Evolutionary conservation across 1,140 invertebrate species (phyloP).

Genomic region (Saccostrea cuccullata): DNA sequence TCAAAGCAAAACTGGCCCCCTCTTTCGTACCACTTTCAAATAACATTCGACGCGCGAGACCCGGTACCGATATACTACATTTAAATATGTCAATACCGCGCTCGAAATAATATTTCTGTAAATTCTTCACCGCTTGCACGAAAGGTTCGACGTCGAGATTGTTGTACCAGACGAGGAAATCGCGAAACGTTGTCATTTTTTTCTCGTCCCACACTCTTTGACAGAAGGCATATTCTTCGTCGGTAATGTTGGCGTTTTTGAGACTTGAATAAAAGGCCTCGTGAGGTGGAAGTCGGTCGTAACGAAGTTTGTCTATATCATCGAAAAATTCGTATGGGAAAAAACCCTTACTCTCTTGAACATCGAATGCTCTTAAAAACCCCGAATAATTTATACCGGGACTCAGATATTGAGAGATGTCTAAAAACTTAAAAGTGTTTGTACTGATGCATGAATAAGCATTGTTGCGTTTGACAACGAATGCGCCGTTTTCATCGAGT

Average conservation of each 20-base stretch:
- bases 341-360: constrained; percentile 55
- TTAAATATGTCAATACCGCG: too few relatives aligned
- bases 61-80: too few relatives aligned
- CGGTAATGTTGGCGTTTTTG: constrained; percentile 48
- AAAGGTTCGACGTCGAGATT: too few relatives aligned
- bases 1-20: too few relatives aligned
- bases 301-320: constrained; percentile 39
- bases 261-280: constrained; percentile 51
- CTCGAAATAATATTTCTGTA: too few relatives aligned
- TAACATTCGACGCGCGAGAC: too few relatives aligned
- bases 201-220: too few relatives aligned
- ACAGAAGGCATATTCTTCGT: too few relatives aligned
- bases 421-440: constrained; percentile 55
- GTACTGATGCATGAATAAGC: constrained; percentile 53
- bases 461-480: constrained; percentile 57
- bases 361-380: constrained; percentile 58
- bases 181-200: too few relatives aligned
- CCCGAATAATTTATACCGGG: constrained; percentile 55
- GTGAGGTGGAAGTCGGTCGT: constrained; percentile 39
- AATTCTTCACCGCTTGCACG: too few relatives aligned
- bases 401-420: constrained; percentile 54
- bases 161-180: too few relatives aligned
- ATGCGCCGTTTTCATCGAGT: constrained; percentile 20
- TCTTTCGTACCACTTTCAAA: constrained; percentile 44
- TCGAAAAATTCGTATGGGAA: constrained; percentile 60